A percentile compares a stretch with the other conserved stretches of the same genome.
Evolutionary conservation across 64 coral and sea anemone species (phyloP).

Genomic region (Stylophora pistillata): DNA sequence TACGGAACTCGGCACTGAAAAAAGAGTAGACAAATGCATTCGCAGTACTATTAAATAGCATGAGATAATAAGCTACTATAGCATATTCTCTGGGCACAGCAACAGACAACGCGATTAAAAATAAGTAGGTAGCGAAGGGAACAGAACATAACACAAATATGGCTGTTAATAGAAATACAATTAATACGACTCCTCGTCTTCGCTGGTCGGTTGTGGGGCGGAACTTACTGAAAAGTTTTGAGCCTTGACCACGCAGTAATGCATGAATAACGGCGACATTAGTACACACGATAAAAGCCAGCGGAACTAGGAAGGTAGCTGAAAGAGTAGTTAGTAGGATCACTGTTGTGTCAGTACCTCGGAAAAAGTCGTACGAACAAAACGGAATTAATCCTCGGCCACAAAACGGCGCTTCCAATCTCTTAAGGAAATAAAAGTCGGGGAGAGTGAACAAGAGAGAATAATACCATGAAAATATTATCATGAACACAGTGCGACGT

Average conservation of each 20-base stretch:
- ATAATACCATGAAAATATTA: conserved; percentile 89
- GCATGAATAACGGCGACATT: conserved; percentile 67
- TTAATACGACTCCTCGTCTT: conserved; percentile 51
- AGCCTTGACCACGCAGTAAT: conserved; percentile 46
- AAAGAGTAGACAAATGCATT: conserved; percentile 95
- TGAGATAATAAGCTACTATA: conserved; percentile 77
- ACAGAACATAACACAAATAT: conserved; percentile 85
- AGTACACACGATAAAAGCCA: conserved; percentile 57
- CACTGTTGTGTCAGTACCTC: conserved; percentile 54
- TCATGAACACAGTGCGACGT: conserved; percentile 65
- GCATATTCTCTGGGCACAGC: conserved; percentile 47
- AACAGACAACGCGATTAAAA: conserved; percentile 47
- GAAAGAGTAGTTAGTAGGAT: conserved; percentile 54
- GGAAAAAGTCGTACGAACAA: conserved; percentile 59
- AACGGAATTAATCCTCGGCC: conserved; percentile 46
- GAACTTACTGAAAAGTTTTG: conserved; percentile 52
- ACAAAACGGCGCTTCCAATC: conserved; percentile 48
- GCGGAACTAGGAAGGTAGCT: conserved; percentile 82
- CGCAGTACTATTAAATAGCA: conserved; percentile 86
- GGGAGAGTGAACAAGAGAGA: conserved; percentile 70
- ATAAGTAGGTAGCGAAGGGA: conserved; percentile 60
- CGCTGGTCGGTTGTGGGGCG: not conserved
- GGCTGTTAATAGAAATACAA: conserved; percentile 70
- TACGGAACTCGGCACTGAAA: conserved; percentile 81
- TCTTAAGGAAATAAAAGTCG: conserved; percentile 81